Evolutionary conservation across 2,888 invertebrate genomes (phyloP).

Genomic region (Stenurella melanura): DNA sequence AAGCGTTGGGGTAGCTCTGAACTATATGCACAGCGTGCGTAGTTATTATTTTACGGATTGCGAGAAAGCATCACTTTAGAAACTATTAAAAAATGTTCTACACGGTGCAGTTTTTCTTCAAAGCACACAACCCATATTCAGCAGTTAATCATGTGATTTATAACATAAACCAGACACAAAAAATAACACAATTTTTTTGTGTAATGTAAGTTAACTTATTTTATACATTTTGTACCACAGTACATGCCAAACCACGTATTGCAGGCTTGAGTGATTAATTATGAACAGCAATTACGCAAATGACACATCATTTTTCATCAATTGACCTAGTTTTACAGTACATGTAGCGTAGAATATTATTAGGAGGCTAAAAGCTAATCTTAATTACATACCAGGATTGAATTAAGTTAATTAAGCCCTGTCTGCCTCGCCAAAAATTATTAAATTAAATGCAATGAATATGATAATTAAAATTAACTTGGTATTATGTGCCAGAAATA

Average conservation of each 20-base stretch:
- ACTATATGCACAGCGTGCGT: too few relatives aligned
- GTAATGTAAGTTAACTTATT: neutral
- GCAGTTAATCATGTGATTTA: too few relatives aligned
- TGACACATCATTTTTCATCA: neutral
- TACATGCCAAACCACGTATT: neutral
- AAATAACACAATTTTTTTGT: neutral
- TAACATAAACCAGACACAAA: too few relatives aligned
- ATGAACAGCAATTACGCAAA: neutral
- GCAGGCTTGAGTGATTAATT: neutral
- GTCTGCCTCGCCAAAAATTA: constrained; percentile 6
- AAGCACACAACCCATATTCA: too few relatives aligned
- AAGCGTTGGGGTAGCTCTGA: too few relatives aligned
- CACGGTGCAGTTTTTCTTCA: too few relatives aligned
- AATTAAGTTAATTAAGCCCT: constrained; percentile 11
- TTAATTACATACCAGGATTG: constrained; percentile 10
- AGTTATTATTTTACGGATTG: too few relatives aligned
- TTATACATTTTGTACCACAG: neutral
- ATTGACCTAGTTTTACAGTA: constrained; percentile 2
- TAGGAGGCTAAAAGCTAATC: constrained; percentile 3
- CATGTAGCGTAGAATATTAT: constrained; percentile 4
- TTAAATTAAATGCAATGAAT: constrained; percentile 7
- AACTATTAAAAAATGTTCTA: too few relatives aligned
- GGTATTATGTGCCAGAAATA: neutral
- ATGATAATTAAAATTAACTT: constrained; percentile 11
- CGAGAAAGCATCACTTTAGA: too few relatives aligned